Base-by-base conservation (phyloP, 2,797 vertebrate genomes). In the Mycteria americana region DNA sequence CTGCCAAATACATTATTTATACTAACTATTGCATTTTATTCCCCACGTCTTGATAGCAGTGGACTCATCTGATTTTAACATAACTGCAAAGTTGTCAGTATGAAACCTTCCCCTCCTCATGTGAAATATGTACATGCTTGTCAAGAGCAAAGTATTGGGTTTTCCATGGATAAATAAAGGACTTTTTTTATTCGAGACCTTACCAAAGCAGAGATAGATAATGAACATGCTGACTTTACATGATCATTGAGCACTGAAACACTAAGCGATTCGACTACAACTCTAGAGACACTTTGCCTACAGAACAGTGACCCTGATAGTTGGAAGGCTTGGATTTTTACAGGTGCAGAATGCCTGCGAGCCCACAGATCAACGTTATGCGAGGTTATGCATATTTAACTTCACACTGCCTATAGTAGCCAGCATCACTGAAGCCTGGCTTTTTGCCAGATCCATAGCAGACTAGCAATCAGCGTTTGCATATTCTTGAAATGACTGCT, bases 401-500 rank as follows among this genome's bases (percentile, higher is more conserved):
- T 60, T 79, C 54, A 23, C 64, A 2, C 16, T 75, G 57, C 50
- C n/a, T 48, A 12, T 45, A 68, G 74, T 7, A 68, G 69, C 64
- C 70, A 88, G 51, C 81, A n/a, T 93, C 89, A 92, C 88, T 93
- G 88, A 87, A 85, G 54, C 87, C 48, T 97, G 97, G 86, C 85
- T 82, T 73, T 75, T 88, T 87, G 88, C 93, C 97, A 95, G 37
- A 81, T 89, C 82, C 64, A 39, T 16, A 90, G 90, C 67, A 95
- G 96, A 94, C 54, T 35, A 84, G 87, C 84, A 96, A 88, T 95
- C 65, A 92, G 85, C 7, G 11, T 76, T 80, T 89, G 62, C 88
- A 89, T 94, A 63, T 74, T 95, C 91, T 92, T 97, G 89, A 97
- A 97, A 96, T 75, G 88, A 96, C 60, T 91, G 18, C 86, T 96